Evolutionary conservation across 2,797 vertebrate genomes (phyloP), one percentile per base, ranked within the genome.

Genomic region (Cirrhinus molitorella): DNA sequence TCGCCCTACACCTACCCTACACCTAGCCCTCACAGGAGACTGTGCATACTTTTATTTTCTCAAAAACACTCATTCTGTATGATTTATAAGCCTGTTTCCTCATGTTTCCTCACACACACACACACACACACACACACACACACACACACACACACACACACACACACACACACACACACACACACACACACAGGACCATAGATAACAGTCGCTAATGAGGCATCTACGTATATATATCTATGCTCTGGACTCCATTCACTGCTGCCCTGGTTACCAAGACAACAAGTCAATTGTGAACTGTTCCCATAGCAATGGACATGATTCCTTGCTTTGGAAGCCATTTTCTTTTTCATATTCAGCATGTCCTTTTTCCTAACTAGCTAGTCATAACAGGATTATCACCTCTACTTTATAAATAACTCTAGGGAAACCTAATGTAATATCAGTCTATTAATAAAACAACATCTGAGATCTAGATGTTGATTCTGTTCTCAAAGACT

Each of bases 381-480:
- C 21, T 8, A n/a, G 4, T 40, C 72, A 57, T 75, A 17, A 14
- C 51, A 10, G 13, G 31, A 13, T 57, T 75, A 40, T 57, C 31
- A 37, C 34, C 51, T 57, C 72, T 9, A 5, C 21, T 75, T 25
- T 16, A 57, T 8, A 40, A n/a, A 75, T 55, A 57, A 19, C 31
- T 57, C 8, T 23, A 53, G 21, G 49, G 13, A 23, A 37, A 40
- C 31, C 34, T 17, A 37, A 55, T 55, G 51, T 37, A 57, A 51
- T 66, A 19, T 40, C 23, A 28, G 37, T 61, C 55, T 77, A 19
- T 61, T 45, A 28, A 77, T 61, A 77, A 61, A 77, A 10, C 45
- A 49, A n/a, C 28, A 57, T 57, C 28, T 37, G 49, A 76, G 74
- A 45, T 45, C 55, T 7, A 25, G 21, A 5, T 45, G 34, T 45